phyloP scores from a whole-genome alignment of 1,140 invertebrate species.

The Akabosia matsudoensis region DNA sequence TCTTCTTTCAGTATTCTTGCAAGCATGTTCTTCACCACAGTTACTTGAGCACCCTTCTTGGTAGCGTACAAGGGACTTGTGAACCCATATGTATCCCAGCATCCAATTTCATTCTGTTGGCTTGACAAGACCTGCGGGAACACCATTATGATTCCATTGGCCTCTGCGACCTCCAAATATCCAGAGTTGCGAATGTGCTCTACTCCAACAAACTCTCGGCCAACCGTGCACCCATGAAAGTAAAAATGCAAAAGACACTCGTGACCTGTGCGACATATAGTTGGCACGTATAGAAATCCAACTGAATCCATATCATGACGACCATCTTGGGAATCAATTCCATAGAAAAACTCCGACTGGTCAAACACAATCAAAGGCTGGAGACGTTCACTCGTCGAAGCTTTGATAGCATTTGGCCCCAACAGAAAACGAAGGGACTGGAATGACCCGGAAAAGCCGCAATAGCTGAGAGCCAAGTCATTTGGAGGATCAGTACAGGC shows the following conservation, averaged over 20 bases:
- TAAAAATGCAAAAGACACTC: constrained; percentile 40
- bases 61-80: constrained; percentile 36
- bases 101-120: constrained; percentile 33
- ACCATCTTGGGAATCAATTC: not conserved
- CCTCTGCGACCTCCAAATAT: constrained; percentile 39
- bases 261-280: constrained; percentile 4
- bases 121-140: constrained; percentile 35
- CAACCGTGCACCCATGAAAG: constrained; percentile 38
- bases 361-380: constrained; percentile 34
- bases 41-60: not conserved
- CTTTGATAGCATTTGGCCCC: not conserved
- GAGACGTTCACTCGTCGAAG: not conserved
- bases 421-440: constrained; percentile 34
- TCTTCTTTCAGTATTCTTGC: not conserved
- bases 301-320: constrained; percentile 37
- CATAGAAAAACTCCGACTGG: constrained; percentile 36
- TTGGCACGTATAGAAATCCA: constrained; percentile 38
- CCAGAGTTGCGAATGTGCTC: constrained; percentile 35
- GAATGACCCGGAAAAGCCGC: constrained; percentile 33
- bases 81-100: constrained; percentile 40
- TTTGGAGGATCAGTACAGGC: constrained; percentile 6
- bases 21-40: constrained; percentile 10
- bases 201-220: constrained; percentile 33
- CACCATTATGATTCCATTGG: constrained; percentile 39
- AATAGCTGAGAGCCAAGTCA: constrained; percentile 30